A percentile compares a stretch with the other conserved stretches of the same genome.
Conservation (phyloP, 30 jellyfish, hydroid and myxozoan species). For the Catostylus mosaicus region DNA sequence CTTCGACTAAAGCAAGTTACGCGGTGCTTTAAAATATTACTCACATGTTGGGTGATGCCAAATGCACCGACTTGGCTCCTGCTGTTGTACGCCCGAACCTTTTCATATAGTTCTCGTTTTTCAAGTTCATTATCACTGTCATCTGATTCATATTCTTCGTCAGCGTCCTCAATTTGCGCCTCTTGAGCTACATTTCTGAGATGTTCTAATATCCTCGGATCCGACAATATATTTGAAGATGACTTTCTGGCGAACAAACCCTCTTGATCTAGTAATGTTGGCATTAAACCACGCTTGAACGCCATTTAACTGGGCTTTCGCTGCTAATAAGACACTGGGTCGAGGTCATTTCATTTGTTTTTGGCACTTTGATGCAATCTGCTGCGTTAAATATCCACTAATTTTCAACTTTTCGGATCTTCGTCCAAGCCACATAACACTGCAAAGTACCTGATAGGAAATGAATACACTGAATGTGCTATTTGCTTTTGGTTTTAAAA, state of each 20-base stretch:
- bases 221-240: constrained; percentile 77
- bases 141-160: constrained; percentile 58
- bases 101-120: constrained; percentile 49
- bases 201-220: constrained; percentile 79
- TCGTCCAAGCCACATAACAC: neutral
- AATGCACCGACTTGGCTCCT: constrained; percentile 82
- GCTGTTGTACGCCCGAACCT: constrained; percentile 63
- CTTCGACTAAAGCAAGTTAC: no score
- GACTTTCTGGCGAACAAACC: constrained; percentile 77
- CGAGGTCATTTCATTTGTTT: neutral
- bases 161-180: constrained; percentile 68
- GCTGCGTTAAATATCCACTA: neutral
- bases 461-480: constrained; percentile 4
- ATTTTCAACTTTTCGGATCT: neutral
- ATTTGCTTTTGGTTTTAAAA: constrained; percentile 20
- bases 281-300: constrained; percentile 19
- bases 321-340: neutral
- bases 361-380: neutral
- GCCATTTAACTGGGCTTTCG: constrained; percentile 48
- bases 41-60: constrained; percentile 62
- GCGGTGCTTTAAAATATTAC: neutral
- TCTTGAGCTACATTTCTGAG: constrained; percentile 73
- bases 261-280: constrained; percentile 62
- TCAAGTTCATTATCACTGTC: constrained; percentile 61
- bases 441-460: neutral